A percentile compares a stretch with the other conserved stretches of the same genome.
Conservation (phyloP, 2,113 vertebrate species). For the Stegastes partitus region DNA sequence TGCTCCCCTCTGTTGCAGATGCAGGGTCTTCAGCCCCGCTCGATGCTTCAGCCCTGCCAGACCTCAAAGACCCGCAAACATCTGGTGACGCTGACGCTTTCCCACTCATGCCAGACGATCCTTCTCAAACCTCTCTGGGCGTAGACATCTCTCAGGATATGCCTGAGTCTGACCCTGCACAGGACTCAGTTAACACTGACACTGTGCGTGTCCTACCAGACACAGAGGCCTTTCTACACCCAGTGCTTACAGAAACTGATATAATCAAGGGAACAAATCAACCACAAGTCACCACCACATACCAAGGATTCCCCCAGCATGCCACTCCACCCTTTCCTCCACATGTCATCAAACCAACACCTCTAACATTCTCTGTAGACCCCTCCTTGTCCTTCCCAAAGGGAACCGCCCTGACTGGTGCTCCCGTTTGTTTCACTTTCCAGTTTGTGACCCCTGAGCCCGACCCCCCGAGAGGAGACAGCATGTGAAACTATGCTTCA, state of each 20-base stretch:
- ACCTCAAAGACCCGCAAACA: slow-evolving; percentile 24
- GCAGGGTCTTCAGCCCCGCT: not conserved
- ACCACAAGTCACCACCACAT: slow-evolving; percentile 14
- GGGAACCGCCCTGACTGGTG: not conserved
- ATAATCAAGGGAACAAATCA: not conserved
- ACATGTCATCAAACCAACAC: slow-evolving; percentile 16
- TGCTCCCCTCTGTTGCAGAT: slow-evolving; percentile 4
- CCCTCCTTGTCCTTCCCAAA: not conserved
- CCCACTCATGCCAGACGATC: slow-evolving; percentile 21
- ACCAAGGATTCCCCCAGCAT: slow-evolving; percentile 19
- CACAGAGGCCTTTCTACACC: not conserved
- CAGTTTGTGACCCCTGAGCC: slow-evolving; percentile 29
- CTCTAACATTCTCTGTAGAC: not conserved
- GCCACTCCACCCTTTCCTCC: slow-evolving; percentile 31
- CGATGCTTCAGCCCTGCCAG: not conserved
- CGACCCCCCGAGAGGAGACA: slow-evolving; percentile 58
- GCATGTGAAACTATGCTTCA: slow-evolving; percentile 3
- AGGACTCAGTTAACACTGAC: not conserved
- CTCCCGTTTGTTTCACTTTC: slow-evolving; percentile 53
- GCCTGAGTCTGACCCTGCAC: slow-evolving; percentile 16
- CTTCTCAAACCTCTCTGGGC: slow-evolving; percentile 6
- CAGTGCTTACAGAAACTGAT: not conserved
- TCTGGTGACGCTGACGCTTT: slow-evolving; percentile 10
- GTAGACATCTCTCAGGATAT: slow-evolving; percentile 11
- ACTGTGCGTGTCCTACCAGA: not conserved